Evolutionary conservation across 2,113 vertebrate genomes (phyloP), one percentile per base, ranked within the genome.

Genomic region (Thamnaconus septentrionalis): DNA sequence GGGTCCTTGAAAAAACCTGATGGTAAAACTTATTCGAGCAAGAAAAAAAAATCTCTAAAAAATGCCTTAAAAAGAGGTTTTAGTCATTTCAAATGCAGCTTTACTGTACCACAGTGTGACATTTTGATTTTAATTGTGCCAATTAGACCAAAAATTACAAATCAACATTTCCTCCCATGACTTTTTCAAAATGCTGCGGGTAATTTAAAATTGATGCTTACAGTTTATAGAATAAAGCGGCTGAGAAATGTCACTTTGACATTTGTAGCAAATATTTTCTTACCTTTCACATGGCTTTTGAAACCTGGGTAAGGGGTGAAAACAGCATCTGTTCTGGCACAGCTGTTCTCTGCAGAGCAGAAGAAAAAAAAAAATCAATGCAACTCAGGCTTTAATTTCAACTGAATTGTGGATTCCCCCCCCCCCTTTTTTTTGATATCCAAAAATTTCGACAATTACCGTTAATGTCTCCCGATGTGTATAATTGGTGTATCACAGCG

Each of bases 201-300:
- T 31, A 31, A 31, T 31, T 31, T 73, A 69, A 61, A 66, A 64
- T 62, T 47, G 4, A 53, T 64, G 48, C 44, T 43, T 41, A 11
- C 53, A 31, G n/a, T 39, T 59, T 3, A 8, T 18, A 31, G 64
- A 66, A 69, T 71, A 43, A 61, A 54, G 12, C 42, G 9, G 49
- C 56, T 58, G 40, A 31, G 42, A 64, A 73, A 63, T 51, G 41
- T 59, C 48, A 65, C 9, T 12, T 10, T 64, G 50, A 76, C 12
- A 68, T 59, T 64, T 53, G 18, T 50, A 41, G 41, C 1, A 56
- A n/a, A 64, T 48, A 5, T 68, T 7, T 53, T 68, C 70, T 79
- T 83, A 98, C 97, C 96, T 90, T 96, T 99, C 52, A 98, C 93
- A 11, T 98, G 97, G 89, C 97, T 99, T 93, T 96, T 98, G 89